Base-by-base conservation (phyloP, 2,797 vertebrate genomes). In the Scarus forsteni region DNA sequence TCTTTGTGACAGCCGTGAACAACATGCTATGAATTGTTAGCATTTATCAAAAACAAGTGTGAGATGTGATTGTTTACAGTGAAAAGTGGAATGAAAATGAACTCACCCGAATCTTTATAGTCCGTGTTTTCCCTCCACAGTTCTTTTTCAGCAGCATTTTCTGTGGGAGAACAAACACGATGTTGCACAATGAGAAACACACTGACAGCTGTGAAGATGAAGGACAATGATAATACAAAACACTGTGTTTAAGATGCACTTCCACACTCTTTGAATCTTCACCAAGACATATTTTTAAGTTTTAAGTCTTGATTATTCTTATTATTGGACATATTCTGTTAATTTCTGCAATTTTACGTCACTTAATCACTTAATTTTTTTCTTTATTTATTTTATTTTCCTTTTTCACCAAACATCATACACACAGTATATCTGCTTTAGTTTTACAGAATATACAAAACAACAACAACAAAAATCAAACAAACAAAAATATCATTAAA, bases 141-240 rank as follows among this genome's bases (percentile, higher is more conserved):
- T 94, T 97, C 92, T 96, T 98, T 88, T 96, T 97, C 69, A 97
- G 92, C 75, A 98, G 94, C 96, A 97, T 98, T 93, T 97, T 97
- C 96, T 98, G 94, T 77, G 92, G 92, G 86, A 80, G 67, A 89
- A 88, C 84, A 80, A 86, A 45, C 1, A 35, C 38, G 35, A 54
- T 16, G 52, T 38, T 38, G 34, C 52, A 54, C 12, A 84, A 85
- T n/a, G 8, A 3, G 75, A 51, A 34, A 51, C 50, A 51, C 52
- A 61, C n/a, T 64, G 73, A 62, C 52, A 65, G 39, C 40, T 60
- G 45, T 49, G 18, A 52, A 36, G 11, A 10, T 72, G 19, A 10
- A 11, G 7, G 0, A 51, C 43, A 7, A 48, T 19, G 12, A 39
- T n/a, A 19, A 50, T 27, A 15, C 16, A 6, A 16, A 36, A 63